Conservation (phyloP, 1,140 invertebrate species). For the Leptopilina clavipes region DNA sequence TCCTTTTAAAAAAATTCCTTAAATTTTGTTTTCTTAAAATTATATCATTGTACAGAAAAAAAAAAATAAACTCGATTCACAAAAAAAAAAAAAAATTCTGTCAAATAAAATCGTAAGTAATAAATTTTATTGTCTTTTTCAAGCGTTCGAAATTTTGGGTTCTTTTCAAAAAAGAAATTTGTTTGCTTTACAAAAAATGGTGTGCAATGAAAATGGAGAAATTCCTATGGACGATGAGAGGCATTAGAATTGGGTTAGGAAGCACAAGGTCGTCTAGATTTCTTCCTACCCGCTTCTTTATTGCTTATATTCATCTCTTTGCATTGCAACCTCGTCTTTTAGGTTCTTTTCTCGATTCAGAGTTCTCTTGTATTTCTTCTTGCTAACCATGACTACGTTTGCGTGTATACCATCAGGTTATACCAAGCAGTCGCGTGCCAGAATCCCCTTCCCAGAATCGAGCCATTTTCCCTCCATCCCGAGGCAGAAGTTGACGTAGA, state of each 20-base stretch:
- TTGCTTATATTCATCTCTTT: conserved; percentile 37
- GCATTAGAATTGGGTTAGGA: conserved; percentile 48
- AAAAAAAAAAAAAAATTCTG: too few relatives aligned
- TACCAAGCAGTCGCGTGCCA: conserved; percentile 55
- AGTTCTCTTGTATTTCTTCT: conserved; percentile 40
- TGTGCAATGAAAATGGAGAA: neutral
- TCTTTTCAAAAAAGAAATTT: neutral
- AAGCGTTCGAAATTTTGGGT: too few relatives aligned
- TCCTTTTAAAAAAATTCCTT: too few relatives aligned
- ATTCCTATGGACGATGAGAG: too few relatives aligned
- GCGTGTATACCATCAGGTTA: neutral
- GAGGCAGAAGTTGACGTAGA: neutral
- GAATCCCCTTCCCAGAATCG: conserved; percentile 47
- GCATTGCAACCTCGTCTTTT: conserved; percentile 33
- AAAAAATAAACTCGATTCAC: too few relatives aligned
- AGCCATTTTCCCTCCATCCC: neutral
- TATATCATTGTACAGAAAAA: too few relatives aligned
- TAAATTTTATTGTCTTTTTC: too few relatives aligned
- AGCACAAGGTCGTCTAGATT: conserved; percentile 43
- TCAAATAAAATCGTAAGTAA: too few relatives aligned
- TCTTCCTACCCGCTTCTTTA: conserved; percentile 17
- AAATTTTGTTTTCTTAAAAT: too few relatives aligned
- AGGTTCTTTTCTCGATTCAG: conserved; percentile 37
- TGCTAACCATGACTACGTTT: conserved; percentile 1
- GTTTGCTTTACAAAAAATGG: neutral